Evolutionary conservation across 2,888 invertebrate species (phyloP), one percentile per base, ranked within the genome.

Genomic region (Brenthis ino): DNA sequence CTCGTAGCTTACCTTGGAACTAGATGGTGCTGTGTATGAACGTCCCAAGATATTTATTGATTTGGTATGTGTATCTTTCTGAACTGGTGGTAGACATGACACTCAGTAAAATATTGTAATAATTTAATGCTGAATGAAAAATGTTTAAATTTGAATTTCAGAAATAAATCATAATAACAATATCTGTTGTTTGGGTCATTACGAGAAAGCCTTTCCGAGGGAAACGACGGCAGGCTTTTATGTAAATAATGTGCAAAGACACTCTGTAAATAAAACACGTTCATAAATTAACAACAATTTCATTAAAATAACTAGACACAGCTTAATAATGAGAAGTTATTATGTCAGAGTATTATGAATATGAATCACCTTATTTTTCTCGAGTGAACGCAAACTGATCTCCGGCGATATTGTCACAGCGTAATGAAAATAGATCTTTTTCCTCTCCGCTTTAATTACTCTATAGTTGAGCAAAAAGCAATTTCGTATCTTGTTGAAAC

Each of bases 381-480:
- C 69, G 69, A 72, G 69, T 67, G 72, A 72, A 72, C 37, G 69
- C 69, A 67, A 73, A 72, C 70, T 74, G 72, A 72, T 72, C 68
- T 71, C 72, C 67, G 61, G 64, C 74, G 67, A 74, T 75, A 75
- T 72, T 72, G 73, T 76, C 72, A 72, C 67, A 64, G 66, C 57
- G 65, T 76, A 74, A 75, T 74, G 75, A 75, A 69, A 77, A 76
- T 75, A 72, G 73, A 77, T 77, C 72, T 71, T 73, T 74, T 74
- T 72, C 69, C 69, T 71, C 73, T 67, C 65, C 71, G 69, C 63
- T 72, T 72, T 75, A 73, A 75, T 75, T 74, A 74, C 71, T 69
- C 53, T 65, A 57, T 58, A 67, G 64, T 69, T 71, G 55, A 64
- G 65, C 63, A 48, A 57, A 50, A 70, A 65, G 67, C 72, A 69